phyloP scores from a whole-genome alignment of 1,140 invertebrate genomes.

The Anadara kagoshimensis region DNA sequence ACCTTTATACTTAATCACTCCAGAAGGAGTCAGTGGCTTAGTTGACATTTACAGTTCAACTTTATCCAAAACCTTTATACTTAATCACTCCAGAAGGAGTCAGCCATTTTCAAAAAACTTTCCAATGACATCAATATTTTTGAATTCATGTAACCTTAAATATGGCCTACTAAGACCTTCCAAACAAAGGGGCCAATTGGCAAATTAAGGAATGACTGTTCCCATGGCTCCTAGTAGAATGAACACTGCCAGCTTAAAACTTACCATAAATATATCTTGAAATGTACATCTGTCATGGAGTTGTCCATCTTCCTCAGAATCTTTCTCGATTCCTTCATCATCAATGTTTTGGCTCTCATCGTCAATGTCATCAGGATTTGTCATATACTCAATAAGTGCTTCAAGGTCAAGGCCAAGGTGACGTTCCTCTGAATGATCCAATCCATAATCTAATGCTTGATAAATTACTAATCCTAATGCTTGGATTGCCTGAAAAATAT shows the following conservation, averaged over 20 bases:
- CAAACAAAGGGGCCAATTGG: too few relatives aligned
- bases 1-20: too few relatives aligned
- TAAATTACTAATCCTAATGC: conserved; percentile 89
- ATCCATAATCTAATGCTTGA: conserved; percentile 89
- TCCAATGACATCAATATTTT: too few relatives aligned
- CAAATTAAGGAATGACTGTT: too few relatives aligned
- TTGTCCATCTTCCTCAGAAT: conserved; percentile 44
- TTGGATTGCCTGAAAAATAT: conserved; percentile 82
- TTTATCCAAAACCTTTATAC: too few relatives aligned
- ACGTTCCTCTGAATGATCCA: conserved; percentile 88
- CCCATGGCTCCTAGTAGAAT: too few relatives aligned
- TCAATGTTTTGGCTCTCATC: conserved; percentile 55
- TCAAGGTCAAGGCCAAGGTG: conserved; percentile 89
- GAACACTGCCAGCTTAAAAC: background rate
- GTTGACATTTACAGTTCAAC: too few relatives aligned
- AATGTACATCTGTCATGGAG: conserved; percentile 53
- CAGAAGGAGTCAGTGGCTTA: too few relatives aligned
- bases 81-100: too few relatives aligned
- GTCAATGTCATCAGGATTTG: conserved; percentile 64
- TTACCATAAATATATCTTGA: conserved; percentile 68
- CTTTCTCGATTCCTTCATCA: conserved; percentile 70
- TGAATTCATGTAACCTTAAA: too few relatives aligned
- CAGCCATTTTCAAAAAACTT: too few relatives aligned
- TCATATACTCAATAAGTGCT: conserved; percentile 89
- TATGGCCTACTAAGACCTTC: too few relatives aligned